phyloP scores from a whole-genome alignment of 2,113 vertebrate species.

The Kobus ellipsiprymnus region DNA sequence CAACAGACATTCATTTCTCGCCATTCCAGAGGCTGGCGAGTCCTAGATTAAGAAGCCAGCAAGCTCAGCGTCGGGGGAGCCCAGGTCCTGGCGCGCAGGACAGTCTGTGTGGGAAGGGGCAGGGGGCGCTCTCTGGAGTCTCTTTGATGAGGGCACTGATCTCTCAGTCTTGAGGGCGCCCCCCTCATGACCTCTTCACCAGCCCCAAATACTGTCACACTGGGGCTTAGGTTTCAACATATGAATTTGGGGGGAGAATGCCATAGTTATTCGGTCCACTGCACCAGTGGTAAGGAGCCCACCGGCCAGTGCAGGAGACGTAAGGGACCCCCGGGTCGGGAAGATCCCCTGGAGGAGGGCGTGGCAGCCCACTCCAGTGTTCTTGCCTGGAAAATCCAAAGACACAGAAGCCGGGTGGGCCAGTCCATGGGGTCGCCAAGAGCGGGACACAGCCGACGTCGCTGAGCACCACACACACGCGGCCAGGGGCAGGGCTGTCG shows the following conservation, averaged over 20 bases:
- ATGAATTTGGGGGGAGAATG: neutral
- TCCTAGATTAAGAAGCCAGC: neutral
- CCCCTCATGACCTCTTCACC: neutral
- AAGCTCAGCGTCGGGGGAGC: neutral
- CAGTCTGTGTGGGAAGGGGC: neutral
- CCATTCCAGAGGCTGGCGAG: neutral
- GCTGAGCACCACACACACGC: neutral
- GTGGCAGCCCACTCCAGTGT: neutral
- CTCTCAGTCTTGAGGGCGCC: neutral
- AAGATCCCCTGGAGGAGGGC: neutral
- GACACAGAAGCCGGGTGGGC: neutral
- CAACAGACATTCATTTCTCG: neutral
- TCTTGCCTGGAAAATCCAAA: neutral
- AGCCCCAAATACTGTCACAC: neutral
- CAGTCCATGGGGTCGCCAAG: accelerated
- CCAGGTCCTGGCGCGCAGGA: too few relatives aligned
- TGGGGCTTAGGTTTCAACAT: neutral
- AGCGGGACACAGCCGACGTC: accelerated
- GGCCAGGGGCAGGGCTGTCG: accelerated
- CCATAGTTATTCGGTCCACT: neutral
- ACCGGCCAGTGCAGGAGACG: accelerated
- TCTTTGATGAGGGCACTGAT: neutral
- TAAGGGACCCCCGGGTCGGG: neutral
- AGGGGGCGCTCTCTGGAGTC: neutral
- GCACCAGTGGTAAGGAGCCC: neutral